Conservation (phyloP, 2,113 vertebrate species). For the Sceloporus undulatus region DNA sequence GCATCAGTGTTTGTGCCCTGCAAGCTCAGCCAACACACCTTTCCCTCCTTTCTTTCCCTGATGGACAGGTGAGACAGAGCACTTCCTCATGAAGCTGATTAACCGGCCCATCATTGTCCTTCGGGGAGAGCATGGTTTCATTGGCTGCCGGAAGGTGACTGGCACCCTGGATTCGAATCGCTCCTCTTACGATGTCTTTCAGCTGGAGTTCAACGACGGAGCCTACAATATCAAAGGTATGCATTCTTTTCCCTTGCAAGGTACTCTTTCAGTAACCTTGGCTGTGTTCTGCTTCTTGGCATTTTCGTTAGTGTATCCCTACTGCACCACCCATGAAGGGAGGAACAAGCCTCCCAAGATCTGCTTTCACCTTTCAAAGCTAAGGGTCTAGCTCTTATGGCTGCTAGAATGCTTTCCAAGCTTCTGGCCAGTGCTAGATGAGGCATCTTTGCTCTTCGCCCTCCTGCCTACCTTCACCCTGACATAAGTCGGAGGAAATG, state of each 20-base stretch:
- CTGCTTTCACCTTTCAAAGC: neutral
- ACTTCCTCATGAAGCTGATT: slow-evolving; percentile 98
- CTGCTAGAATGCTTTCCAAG: neutral
- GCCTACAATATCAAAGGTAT: slow-evolving; percentile 96
- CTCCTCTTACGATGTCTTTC: slow-evolving; percentile 95
- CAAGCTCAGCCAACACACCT: neutral
- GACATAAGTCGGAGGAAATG: neutral
- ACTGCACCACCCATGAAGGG: too few relatives aligned
- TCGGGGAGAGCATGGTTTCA: slow-evolving; percentile 96
- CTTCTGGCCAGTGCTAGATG: neutral
- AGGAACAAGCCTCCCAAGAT: neutral
- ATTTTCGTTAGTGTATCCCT: neutral
- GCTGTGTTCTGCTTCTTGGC: too few relatives aligned
- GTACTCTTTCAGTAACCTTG: neutral
- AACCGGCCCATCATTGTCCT: slow-evolving; percentile 97
- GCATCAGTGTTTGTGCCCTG: neutral
- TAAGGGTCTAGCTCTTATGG: too few relatives aligned
- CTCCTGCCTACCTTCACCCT: neutral
- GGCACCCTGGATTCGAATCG: slow-evolving; percentile 97
- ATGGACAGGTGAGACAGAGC: slow-evolving; percentile 86
- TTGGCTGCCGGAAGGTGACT: slow-evolving; percentile 95
- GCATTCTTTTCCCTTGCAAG: slow-evolving; percentile 22
- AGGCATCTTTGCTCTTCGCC: too few relatives aligned
- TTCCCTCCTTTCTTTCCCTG: neutral
- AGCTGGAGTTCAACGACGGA: slow-evolving; percentile 91